Evolutionary conservation across 2,113 vertebrate genomes (phyloP).

Genomic region (human): GRCh38 chr1:63276001-63276500

Average conservation of each 20-base stretch:
- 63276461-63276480: neutral
- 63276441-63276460: neutral
- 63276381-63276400: conserved; percentile 44
- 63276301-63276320: neutral
- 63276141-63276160: conserved; percentile 27
- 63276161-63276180: conserved; percentile 12
- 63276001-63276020: conserved; percentile 23
- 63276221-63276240: neutral
- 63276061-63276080: conserved; percentile 28
- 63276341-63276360: conserved; percentile 44
- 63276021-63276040: conserved; percentile 27
- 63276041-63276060: conserved; percentile 3
- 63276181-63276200: neutral
- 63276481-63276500: neutral
- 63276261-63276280: neutral
- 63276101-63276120: conserved; percentile 36
- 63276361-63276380: neutral
- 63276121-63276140: neutral
- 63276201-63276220: neutral
- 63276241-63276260: neutral
- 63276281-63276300: conserved; percentile 6
- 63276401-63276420: neutral
- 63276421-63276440: neutral
- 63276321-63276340: conserved; percentile 23
- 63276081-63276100: neutral